phyloP scores from a whole-genome alignment of 2,888 invertebrate genomes.

The Dicyrtoma fusca region DNA sequence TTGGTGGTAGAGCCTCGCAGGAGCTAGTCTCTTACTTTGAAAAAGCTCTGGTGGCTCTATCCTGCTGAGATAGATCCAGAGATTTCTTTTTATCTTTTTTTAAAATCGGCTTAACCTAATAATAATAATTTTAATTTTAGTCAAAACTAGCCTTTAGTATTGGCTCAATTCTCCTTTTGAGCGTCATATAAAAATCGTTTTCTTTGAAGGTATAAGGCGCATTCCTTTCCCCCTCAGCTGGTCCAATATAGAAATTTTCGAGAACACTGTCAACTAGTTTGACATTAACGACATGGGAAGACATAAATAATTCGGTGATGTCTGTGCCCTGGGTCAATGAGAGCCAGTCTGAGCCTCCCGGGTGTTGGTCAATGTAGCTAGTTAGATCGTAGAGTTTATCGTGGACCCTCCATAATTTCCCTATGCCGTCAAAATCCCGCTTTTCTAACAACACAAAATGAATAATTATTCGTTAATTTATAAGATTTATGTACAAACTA shows the following conservation, averaged over 20 bases:
- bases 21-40: no score
- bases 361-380: slow-evolving; percentile 63
- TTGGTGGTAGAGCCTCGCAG: no score
- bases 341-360: slow-evolving; percentile 60
- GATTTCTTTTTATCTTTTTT: no score
- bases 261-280: slow-evolving; percentile 66
- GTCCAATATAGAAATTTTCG: slow-evolving; percentile 69
- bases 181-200: slow-evolving; percentile 73
- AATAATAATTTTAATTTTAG: no score
- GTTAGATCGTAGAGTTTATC: slow-evolving; percentile 64
- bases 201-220: slow-evolving; percentile 74
- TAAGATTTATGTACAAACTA: no score
- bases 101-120: no score
- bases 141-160: slow-evolving; percentile 41
- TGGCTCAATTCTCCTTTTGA: slow-evolving; percentile 62
- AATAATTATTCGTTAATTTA: no score
- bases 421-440: no score
- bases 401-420: slow-evolving; percentile 55
- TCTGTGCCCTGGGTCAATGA: slow-evolving; percentile 68
- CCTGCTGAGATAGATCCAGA: no score
- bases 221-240: slow-evolving; percentile 68
- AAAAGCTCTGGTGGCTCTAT: no score
- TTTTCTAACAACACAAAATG: no score
- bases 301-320: slow-evolving; percentile 78
- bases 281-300: slow-evolving; percentile 67